Conservation (phyloP, 2,113 vertebrate species). For the Loxodonta africana region DNA sequence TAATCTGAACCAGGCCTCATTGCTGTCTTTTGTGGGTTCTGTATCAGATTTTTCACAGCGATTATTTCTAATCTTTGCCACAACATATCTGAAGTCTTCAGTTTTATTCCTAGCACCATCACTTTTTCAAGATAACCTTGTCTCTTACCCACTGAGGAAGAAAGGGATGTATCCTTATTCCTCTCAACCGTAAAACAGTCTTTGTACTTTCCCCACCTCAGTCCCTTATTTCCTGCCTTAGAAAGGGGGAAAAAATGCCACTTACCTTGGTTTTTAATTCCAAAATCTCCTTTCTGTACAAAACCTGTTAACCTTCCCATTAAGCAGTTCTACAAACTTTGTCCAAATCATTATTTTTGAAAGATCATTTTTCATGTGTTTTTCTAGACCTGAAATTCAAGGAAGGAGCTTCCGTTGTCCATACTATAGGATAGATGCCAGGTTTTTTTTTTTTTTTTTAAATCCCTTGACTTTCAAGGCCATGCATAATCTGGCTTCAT, state of each 20-base stretch:
- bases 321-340: neutral
- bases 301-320: neutral
- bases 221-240: neutral
- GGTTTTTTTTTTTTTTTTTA: neutral
- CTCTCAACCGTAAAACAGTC: neutral
- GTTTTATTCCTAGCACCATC: conserved; percentile 40
- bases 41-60: conserved; percentile 12
- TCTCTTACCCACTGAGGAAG: conserved; percentile 14
- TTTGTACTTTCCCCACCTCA: conserved; percentile 1
- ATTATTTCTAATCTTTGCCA: conserved; percentile 11
- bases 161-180: neutral
- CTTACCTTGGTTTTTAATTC: conserved; percentile 6
- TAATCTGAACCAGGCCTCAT: neutral
- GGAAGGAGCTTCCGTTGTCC: neutral
- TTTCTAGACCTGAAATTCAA: conserved; percentile 39
- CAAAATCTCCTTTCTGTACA: conserved; percentile 22
- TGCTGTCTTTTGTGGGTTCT: neutral
- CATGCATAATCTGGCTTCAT: neutral
- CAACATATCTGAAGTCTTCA: neutral
- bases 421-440: neutral
- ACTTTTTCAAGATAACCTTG: conserved; percentile 4
- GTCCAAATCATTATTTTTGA: neutral
- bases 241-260: neutral
- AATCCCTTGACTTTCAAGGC: neutral
- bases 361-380: neutral